These are phyloP conservation scores for Papilio gigon DNA, from an alignment of 2,888 invertebrate genomes.

Conservation along the genomic window DNA sequence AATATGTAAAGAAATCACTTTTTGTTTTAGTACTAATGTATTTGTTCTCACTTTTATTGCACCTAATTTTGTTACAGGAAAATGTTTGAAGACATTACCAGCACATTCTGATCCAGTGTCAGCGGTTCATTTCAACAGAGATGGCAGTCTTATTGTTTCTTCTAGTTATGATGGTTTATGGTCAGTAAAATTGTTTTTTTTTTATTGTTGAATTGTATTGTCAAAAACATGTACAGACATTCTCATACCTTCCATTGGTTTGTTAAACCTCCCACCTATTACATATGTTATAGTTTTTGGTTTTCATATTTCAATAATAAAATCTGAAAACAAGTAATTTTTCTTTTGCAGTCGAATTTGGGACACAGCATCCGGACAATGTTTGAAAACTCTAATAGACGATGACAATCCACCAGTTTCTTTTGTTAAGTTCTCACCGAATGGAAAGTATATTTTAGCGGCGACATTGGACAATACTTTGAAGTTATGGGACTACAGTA, in stretches of 20 bases:
- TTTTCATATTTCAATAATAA: no score
- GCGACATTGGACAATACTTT: conserved; percentile 99
- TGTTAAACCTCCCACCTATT: no score
- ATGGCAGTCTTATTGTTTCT: conserved; percentile 98
- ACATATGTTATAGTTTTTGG: no score
- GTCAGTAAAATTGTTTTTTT: conserved; percentile 72
- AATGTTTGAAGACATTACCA: conserved; percentile 98
- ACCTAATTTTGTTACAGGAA: conserved; percentile 70
- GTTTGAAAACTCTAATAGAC: conserved; percentile 99
- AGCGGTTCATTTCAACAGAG: conserved; percentile 99
- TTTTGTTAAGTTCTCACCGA: conserved; percentile 99
- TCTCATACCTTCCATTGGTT: no score
- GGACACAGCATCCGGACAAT: conserved; percentile 99
- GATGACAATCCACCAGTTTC: conserved; percentile 99
- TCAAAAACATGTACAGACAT: no score
- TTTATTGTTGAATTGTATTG: no score
- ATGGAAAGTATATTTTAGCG: conserved; percentile 99
- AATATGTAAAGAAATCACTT: no score
- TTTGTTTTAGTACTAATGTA: neutral
- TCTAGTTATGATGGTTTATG: conserved; percentile 99
- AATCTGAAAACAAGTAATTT: no score
- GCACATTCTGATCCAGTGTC: conserved; percentile 99
- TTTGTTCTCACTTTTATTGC: neutral
- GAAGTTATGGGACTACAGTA: conserved; percentile 99
- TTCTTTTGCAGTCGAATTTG: conserved; percentile 93